Evolutionary conservation across 2,888 invertebrate genomes (phyloP).

Genomic region (Prenolepis imparis): DNA sequence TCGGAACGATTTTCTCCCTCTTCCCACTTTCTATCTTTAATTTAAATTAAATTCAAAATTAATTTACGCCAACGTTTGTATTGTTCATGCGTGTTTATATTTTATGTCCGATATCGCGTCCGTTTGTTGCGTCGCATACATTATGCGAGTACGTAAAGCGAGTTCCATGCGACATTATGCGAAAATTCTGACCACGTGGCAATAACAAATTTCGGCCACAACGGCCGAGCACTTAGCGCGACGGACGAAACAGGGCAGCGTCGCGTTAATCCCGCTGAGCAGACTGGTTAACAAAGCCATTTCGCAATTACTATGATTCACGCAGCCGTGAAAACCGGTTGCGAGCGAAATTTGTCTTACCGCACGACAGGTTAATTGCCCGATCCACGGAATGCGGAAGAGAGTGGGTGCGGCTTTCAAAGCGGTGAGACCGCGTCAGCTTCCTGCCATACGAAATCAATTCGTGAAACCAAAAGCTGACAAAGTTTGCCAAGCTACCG

Average conservation of each 20-base stretch:
- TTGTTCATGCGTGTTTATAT: not conserved
- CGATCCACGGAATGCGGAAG: slow-evolving; percentile 39
- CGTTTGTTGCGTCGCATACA: not conserved
- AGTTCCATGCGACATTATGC: not conserved
- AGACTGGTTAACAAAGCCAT: slow-evolving; percentile 50
- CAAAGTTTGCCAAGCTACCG: not conserved
- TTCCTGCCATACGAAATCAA: not conserved
- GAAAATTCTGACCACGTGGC: slow-evolving; percentile 18
- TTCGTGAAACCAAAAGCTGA: not conserved
- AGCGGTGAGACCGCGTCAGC: slow-evolving; percentile 11
- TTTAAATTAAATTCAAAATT: not conserved
- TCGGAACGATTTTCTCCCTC: not conserved
- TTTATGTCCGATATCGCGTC: not conserved
- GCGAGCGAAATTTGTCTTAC: slow-evolving; percentile 43
- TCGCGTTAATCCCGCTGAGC: slow-evolving; percentile 22
- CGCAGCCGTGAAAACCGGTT: slow-evolving; percentile 31
- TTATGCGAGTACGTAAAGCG: not conserved
- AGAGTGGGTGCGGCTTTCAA: slow-evolving; percentile 22
- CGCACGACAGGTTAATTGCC: slow-evolving; percentile 33
- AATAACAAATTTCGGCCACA: slow-evolving; percentile 42
- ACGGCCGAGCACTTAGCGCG: slow-evolving; percentile 30
- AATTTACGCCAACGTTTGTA: not conserved
- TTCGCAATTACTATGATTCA: slow-evolving; percentile 50
- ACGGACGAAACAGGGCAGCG: not conserved
- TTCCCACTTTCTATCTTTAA: not conserved